Conservation (phyloP, 2,113 vertebrate species). For the Psephotus haematonotus region DNA sequence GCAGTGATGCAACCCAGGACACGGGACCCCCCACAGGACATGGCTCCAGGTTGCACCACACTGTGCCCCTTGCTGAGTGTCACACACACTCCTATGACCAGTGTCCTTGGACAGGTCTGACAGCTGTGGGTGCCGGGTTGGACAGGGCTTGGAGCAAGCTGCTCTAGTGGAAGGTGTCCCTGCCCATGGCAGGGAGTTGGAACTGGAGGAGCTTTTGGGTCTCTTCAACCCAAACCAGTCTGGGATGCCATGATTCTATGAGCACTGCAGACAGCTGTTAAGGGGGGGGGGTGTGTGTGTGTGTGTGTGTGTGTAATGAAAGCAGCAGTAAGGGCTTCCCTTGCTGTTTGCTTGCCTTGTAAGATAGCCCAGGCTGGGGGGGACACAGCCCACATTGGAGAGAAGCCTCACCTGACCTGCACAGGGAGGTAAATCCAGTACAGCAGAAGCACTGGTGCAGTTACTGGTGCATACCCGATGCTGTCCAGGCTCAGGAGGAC, state of each 20-base stretch:
- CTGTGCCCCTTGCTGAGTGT: not conserved
- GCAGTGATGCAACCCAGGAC: rapidly evolving
- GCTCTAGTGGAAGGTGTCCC: not conserved
- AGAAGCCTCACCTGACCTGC: not conserved
- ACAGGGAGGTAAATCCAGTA: not conserved
- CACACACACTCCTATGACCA: rapidly evolving
- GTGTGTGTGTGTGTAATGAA: not conserved
- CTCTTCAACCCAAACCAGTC: not conserved
- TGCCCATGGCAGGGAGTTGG: not conserved
- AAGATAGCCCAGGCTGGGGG: rapidly evolving
- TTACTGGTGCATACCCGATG: not conserved
- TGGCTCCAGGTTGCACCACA: rapidly evolving
- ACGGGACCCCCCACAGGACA: not conserved
- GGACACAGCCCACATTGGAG: rapidly evolving
- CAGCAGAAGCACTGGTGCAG: not conserved
- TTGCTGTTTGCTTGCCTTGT: not conserved
- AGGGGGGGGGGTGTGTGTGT: too few relatives aligned
- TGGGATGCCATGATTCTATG: not conserved
- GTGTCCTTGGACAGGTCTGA: too few relatives aligned
- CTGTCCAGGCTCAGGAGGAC: not conserved
- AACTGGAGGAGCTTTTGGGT: not conserved
- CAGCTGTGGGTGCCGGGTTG: not conserved
- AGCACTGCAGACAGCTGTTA: not conserved
- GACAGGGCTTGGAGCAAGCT: not conserved
- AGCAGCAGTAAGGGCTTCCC: not conserved